Conservation (phyloP, 1,140 invertebrate genomes). For the Vanessa tameamea region DNA sequence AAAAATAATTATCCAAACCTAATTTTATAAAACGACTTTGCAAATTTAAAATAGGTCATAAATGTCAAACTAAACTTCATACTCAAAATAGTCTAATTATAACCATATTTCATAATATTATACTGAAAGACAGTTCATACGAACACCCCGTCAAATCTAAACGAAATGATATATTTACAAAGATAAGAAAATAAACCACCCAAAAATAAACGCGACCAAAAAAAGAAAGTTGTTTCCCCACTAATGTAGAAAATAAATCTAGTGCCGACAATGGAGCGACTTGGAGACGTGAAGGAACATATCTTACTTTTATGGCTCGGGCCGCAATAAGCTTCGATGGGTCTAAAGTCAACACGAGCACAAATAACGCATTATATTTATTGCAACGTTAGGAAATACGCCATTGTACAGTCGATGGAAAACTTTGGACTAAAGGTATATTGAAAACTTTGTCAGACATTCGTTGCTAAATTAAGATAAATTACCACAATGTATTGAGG, state of each 20-base stretch:
- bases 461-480: too few relatives aligned
- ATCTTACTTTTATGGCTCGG: conserved; percentile 34
- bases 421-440: neutral
- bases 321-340: conserved; percentile 36
- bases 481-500: too few relatives aligned
- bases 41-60: too few relatives aligned
- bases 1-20: too few relatives aligned
- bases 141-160: conserved; percentile 3
- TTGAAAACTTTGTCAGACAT: neutral
- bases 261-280: conserved; percentile 29
- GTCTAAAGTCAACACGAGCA: conserved; percentile 31
- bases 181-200: conserved; percentile 20
- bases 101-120: neutral
- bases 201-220: conserved; percentile 27
- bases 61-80: too few relatives aligned
- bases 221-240: conserved; percentile 25
- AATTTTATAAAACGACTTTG: too few relatives aligned
- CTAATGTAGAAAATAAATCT: conserved; percentile 37
- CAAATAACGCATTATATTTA: conserved; percentile 26
- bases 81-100: too few relatives aligned
- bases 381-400: neutral
- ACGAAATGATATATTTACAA: conserved; percentile 6
- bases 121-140: neutral
- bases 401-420: neutral
- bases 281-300: conserved; percentile 24